A percentile compares a stretch with the other conserved stretches of the same genome.
Evolutionary conservation across 53 echinoderm and acorn worm genomes (phyloP).

Genomic region (Antedon mediterranea): DNA sequence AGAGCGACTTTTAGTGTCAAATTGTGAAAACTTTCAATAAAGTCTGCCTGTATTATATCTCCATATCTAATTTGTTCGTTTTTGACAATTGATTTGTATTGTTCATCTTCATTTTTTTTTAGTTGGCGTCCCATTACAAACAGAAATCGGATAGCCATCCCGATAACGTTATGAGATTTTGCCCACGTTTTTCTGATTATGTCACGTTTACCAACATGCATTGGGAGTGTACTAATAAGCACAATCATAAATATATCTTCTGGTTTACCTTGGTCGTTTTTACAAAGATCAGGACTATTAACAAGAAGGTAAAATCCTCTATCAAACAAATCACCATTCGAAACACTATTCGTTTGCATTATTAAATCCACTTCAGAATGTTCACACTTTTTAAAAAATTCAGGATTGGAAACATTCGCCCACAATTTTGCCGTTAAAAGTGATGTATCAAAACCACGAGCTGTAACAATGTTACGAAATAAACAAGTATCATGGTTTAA

Average conservation of each 20-base stretch:
- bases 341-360: constrained; percentile 13
- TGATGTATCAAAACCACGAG: constrained; percentile 34
- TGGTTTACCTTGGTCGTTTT: constrained; percentile 21
- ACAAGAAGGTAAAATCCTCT: constrained; percentile 32
- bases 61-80: constrained; percentile 23
- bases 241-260: constrained; percentile 52
- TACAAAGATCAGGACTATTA: constrained; percentile 52
- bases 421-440: constrained; percentile 29
- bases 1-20: constrained; percentile 46
- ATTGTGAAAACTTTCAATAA: constrained; percentile 36
- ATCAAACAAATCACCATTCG: constrained; percentile 43
- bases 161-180: constrained; percentile 15
- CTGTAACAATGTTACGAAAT: constrained; percentile 48
- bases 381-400: constrained; percentile 56
- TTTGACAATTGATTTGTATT: too few species aligned
- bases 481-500: constrained; percentile 39
- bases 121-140: constrained; percentile 60
- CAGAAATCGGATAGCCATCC: constrained; percentile 29
- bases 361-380: constrained; percentile 62
- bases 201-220: constrained; percentile 53
- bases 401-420: constrained; percentile 35
- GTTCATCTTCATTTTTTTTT: too few species aligned
- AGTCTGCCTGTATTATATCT: constrained; percentile 49
- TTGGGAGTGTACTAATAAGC: constrained; percentile 58
- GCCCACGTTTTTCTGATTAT: constrained; percentile 84